phyloP scores from a whole-genome alignment of 2,113 vertebrate species.

The Galeopterus variegatus region DNA sequence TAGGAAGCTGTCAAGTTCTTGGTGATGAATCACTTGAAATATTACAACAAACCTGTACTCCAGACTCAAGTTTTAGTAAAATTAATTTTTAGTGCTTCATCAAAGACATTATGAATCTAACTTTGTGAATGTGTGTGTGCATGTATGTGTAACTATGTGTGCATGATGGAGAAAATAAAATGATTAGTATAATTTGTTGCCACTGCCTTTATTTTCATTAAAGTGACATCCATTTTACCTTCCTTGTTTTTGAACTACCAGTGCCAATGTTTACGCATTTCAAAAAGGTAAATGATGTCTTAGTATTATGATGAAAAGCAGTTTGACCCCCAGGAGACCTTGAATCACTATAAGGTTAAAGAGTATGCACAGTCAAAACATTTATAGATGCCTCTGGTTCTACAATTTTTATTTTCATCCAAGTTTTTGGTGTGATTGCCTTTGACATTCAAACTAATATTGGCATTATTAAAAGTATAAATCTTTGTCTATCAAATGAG shows the following conservation, averaged over 20 bases:
- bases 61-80: background rate
- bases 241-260: background rate
- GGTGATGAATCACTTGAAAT: background rate
- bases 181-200: background rate
- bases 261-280: background rate
- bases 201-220: background rate
- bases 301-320: background rate
- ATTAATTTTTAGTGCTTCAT: background rate
- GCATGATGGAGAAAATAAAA: background rate
- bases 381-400: background rate
- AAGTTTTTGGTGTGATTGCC: background rate
- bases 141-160: background rate
- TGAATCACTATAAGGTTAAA: background rate
- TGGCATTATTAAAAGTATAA: background rate
- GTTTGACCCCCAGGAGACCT: background rate
- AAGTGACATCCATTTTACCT: background rate
- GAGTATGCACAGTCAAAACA: background rate
- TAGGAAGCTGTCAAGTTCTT: slow-evolving; percentile 42
- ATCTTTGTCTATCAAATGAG: background rate
- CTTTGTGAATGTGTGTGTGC: background rate
- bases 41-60: no score
- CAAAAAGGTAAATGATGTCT: background rate
- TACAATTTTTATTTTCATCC: background rate
- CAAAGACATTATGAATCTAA: background rate
- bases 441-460: background rate